A percentile compares a stretch with the other conserved stretches of the same genome.
phyloP scores from a whole-genome alignment of 2,113 vertebrate genomes.

The Calidris pugnax region DNA sequence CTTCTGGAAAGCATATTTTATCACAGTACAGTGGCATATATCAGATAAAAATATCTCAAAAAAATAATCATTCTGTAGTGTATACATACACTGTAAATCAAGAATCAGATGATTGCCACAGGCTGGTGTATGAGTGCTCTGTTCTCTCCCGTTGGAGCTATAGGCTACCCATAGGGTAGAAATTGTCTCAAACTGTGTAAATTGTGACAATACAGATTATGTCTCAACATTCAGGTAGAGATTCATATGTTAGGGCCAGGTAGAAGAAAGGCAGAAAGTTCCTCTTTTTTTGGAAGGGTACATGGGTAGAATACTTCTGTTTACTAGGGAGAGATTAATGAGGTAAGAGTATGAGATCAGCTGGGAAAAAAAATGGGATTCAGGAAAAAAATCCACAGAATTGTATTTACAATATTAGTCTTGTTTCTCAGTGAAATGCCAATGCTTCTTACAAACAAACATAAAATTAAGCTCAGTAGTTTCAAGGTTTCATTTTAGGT shows the following conservation, averaged over 20 bases:
- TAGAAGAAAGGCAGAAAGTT: neutral
- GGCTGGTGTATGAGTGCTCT: neutral
- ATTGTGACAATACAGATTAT: neutral
- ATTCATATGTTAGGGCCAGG: neutral
- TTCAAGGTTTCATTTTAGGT: neutral
- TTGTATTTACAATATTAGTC: neutral
- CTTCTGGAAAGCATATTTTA: neutral
- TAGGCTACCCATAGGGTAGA: neutral
- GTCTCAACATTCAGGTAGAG: neutral
- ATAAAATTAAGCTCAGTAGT: neutral
- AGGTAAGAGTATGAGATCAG: neutral
- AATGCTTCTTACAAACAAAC: neutral
- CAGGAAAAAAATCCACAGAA: neutral
- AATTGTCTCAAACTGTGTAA: neutral
- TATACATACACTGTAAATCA: neutral
- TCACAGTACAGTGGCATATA: neutral
- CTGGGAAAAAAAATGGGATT: neutral
- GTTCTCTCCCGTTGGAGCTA: neutral
- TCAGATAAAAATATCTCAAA: neutral
- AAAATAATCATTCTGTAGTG: neutral
- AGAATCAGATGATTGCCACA: neutral
- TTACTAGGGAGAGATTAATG: neutral
- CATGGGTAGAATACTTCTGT: neutral
- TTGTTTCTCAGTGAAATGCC: neutral
- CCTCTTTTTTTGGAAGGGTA: neutral